Evolutionary conservation across 1,140 invertebrate genomes (phyloP), one percentile per base, ranked within the genome.

Genomic region (Mamestra configurata): DNA sequence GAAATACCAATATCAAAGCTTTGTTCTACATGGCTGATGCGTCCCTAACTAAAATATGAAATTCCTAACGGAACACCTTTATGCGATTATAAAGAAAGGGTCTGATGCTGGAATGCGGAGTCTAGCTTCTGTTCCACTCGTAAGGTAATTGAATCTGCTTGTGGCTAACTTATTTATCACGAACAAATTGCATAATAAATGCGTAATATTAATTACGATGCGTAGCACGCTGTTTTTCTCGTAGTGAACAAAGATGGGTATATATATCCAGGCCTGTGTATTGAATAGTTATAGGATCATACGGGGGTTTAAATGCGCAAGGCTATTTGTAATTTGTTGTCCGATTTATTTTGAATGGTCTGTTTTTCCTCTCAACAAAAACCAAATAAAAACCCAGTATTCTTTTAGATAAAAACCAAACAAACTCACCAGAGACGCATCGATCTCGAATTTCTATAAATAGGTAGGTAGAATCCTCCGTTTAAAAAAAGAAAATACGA

Each of bases 161-260:
- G 55, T 46, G 73, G 55, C 40, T 64, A 49, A 64, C 55, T 22
- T 35, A 64, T 64, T 61, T 61, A 76, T 64, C 73, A 64, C 64
- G 64, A 4, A 49, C 40, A 46, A 13, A 73, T 59, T 64, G 64
- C 64, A 68, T 46, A 43, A 24, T 68, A 35, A 46, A 24, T 46
- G 11, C 31, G 15, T 61, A 27, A 68, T 46, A 49, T 46, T 68
- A 46, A 68, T 68, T 40, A 37, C 18, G 10, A 35, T 64, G 18
- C 53, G 53, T 37, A 35, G 11, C 2, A 20, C n/a, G 59, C 35
- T 18, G 7, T 64, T 20, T 24, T 49, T 43, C 11, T 43, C 51
- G 18, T 53, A 8, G 6, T 7, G 18, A 55, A 55, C 3, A 24
- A 22, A 55, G 20, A 7, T 49, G 15, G 15, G 43, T n/a, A 49